Evolutionary conservation across 37 sponge, comb jelly and placozoan genomes (phyloP).

Genomic region (Aphrocallistes beatrix): DNA sequence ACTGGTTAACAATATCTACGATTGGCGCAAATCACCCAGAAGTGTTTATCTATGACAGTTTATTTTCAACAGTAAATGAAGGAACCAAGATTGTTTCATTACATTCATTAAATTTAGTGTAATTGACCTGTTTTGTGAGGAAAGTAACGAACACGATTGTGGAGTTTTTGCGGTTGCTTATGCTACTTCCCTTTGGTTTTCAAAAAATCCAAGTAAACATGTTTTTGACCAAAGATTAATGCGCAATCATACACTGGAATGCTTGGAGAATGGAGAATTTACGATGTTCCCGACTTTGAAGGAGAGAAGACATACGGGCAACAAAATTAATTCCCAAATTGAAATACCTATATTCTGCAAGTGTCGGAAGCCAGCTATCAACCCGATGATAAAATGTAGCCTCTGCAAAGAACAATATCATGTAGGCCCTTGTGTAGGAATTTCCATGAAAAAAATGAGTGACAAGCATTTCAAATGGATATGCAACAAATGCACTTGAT

Average conservation of each 20-base stretch:
- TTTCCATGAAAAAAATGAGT: too few relatives aligned
- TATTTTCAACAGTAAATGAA: conserved; percentile 21
- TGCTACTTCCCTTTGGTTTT: conserved; percentile 10
- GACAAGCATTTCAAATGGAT: too few relatives aligned
- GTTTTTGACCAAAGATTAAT: background rate
- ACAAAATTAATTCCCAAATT: background rate
- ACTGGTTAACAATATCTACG: conserved; percentile 20
- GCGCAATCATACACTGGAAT: conserved; percentile 20
- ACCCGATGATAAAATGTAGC: too few relatives aligned
- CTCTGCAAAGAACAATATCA: too few relatives aligned
- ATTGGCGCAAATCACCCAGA: conserved; percentile 2
- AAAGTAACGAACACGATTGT: background rate
- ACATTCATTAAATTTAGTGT: too few relatives aligned
- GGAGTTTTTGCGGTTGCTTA: background rate
- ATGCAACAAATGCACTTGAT: too few relatives aligned
- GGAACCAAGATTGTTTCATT: too few relatives aligned
- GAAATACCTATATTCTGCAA: background rate
- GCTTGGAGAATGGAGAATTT: background rate
- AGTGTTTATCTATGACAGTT: conserved; percentile 20
- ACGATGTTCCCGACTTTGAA: background rate
- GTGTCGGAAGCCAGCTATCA: conserved; percentile 2
- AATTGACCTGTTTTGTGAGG: too few relatives aligned
- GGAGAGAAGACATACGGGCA: background rate
- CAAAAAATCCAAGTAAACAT: background rate
- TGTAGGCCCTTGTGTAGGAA: too few relatives aligned